Percentiles rank a stretch among this genome's conserved stretches.
phyloP scores from a whole-genome alignment of 2,888 invertebrate genomes.

The Syritta pipiens region DNA sequence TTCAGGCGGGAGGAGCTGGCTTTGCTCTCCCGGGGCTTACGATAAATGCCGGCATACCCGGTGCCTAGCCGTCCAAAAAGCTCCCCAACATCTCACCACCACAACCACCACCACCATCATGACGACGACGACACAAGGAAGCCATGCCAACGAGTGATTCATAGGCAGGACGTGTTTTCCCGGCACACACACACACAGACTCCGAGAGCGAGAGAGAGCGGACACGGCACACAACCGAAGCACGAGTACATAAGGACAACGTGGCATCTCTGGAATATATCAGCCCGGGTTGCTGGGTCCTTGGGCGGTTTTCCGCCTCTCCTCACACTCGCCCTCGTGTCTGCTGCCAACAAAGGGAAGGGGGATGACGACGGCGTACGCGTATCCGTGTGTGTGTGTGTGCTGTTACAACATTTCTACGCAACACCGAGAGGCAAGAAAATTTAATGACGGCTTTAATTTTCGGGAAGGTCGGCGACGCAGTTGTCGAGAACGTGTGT shows the following conservation, averaged over 20 bases:
- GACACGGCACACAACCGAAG: too few relatives aligned
- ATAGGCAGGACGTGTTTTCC: constrained; percentile 36
- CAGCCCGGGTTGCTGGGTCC: constrained; percentile 15
- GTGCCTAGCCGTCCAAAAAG: constrained; percentile 32
- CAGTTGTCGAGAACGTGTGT: constrained; percentile 5
- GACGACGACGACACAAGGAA: constrained; percentile 7
- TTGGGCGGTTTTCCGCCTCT: neutral
- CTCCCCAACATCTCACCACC: neutral
- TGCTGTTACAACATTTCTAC: constrained; percentile 11
- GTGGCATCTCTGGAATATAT: constrained; percentile 28
- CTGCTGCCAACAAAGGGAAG: constrained; percentile 10
- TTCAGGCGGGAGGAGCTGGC: constrained; percentile 21
- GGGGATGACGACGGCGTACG: constrained; percentile 12
- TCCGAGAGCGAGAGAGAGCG: too few relatives aligned
- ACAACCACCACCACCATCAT: neutral
- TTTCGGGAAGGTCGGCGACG: constrained; percentile 53
- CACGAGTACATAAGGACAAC: constrained; percentile 17
- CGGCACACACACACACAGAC: constrained; percentile 16
- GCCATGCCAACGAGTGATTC: constrained; percentile 27
- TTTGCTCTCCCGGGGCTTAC: neutral
- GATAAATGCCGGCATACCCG: neutral
- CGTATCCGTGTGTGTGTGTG: neutral
- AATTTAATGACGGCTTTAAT: constrained; percentile 55
- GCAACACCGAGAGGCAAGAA: constrained; percentile 20
- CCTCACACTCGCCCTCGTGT: neutral